phyloP scores from a whole-genome alignment of 2,888 invertebrate species.

The Crossocerus cetratus region DNA sequence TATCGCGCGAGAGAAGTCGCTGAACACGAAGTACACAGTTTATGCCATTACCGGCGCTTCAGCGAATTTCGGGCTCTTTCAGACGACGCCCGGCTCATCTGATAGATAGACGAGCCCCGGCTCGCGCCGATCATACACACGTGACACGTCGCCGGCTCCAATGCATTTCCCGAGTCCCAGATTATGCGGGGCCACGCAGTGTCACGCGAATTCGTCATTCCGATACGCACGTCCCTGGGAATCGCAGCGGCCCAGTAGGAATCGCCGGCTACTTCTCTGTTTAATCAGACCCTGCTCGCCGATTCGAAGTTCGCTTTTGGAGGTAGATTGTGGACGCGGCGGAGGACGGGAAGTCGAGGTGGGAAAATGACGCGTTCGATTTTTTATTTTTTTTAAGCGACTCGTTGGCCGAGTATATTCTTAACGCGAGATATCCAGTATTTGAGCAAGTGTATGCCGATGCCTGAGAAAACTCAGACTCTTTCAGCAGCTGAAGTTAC shows the following conservation, averaged over 20 bases:
- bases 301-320: too few species aligned
- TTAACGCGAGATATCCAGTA: constrained; percentile 25
- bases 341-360: background rate
- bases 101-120: constrained; percentile 31
- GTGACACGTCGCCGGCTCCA: background rate
- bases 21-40: constrained; percentile 60
- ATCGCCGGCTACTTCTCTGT: background rate
- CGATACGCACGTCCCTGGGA: too few species aligned
- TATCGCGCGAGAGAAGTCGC: constrained; percentile 63
- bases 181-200: background rate
- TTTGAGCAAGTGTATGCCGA: constrained; percentile 41
- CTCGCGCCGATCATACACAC: constrained; percentile 12
- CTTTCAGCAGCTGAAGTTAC: background rate
- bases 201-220: background rate
- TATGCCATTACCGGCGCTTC: constrained; percentile 68
- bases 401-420: background rate
- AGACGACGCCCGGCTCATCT: constrained; percentile 40
- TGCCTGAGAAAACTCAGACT: constrained; percentile 28
- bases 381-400: constrained; percentile 6
- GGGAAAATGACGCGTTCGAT: background rate
- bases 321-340: too few species aligned
- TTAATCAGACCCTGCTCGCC: too few species aligned
- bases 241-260: too few species aligned
- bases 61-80: constrained; percentile 62
- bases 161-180: background rate